These are phyloP conservation scores for Astyanax mexicanus DNA, from an alignment of 2,797 vertebrate genomes.

Conservation along the genomic window DNA sequence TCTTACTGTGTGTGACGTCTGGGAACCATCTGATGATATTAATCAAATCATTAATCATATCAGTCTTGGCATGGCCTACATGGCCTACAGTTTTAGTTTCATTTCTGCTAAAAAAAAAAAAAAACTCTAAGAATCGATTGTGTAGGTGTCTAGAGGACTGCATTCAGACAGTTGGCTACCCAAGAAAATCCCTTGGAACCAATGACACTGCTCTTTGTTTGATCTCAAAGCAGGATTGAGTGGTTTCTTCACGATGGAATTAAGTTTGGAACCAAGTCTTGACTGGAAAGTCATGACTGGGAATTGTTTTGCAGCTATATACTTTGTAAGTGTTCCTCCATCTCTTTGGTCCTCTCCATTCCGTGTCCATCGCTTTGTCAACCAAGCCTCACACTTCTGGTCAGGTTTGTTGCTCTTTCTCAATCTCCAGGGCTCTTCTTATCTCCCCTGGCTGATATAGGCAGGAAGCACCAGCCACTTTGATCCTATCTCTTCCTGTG, in stretches of 20 bases:
- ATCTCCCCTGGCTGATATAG: constrained; percentile 47
- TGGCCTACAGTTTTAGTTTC: neutral
- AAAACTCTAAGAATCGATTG: neutral
- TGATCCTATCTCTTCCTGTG: constrained; percentile 35
- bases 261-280: too few species aligned
- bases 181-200: too few species aligned
- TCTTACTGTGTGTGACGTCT: constrained; percentile 7
- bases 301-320: constrained; percentile 32
- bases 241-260: constrained; percentile 7
- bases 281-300: too few species aligned
- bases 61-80: neutral
- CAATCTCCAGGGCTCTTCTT: constrained; percentile 41
- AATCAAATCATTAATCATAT: constrained; percentile 8
- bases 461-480: constrained; percentile 36
- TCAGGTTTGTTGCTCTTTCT: constrained; percentile 36
- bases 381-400: constrained; percentile 37
- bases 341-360: constrained; percentile 26
- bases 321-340: constrained; percentile 9
- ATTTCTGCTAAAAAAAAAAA: neutral
- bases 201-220: constrained; percentile 10
- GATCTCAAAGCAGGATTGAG: constrained; percentile 20
- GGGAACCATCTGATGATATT: constrained; percentile 17
- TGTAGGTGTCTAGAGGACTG: constrained; percentile 11
- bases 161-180: constrained; percentile 21
- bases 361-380: constrained; percentile 29